Base-by-base conservation (phyloP, 2,113 vertebrate genomes). In the Ciconia stormi region DNA sequence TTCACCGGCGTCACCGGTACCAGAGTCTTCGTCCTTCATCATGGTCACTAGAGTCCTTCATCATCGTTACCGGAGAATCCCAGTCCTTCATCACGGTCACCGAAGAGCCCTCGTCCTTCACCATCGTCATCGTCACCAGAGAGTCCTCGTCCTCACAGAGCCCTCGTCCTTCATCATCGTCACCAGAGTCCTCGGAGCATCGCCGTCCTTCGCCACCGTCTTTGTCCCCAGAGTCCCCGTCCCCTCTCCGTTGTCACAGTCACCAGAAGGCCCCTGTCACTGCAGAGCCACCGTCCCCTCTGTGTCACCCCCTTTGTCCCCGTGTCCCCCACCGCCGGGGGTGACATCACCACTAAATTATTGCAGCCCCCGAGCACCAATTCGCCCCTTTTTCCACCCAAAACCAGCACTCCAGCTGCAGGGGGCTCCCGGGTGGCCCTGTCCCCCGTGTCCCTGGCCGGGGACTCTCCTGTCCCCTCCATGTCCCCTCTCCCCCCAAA, bases 251-350 rank as follows among this genome's bases (percentile, higher is more conserved):
- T 29, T 36, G 34, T 61, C 56, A 29, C 74, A 2, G 40, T n/a
- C 56, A 9, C 47, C 50, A 8, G 30, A 22, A 53, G 61, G 30
- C 18, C 61, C 49, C 32, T 13, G 32, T 29, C 50, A 25, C 42
- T 2, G 15, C 79, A 11, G 42, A 67, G 47, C 56, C 67, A n/a
- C 81, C 12, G 7, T 25, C 18, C 44, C 80, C 11, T 21, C 62
- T 2, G 2, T 26, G 61, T 67, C 62, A 42, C 78, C 34, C 30
- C 36, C 14, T 5, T 2, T 13, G 9, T 22, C 38, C 30, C 53
- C 7, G 2, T 2, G 12, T 34, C 53, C n/a, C n/a, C 65, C 53
- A 1, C 70, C 2, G 6, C 40, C 1, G 34, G 16, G 49, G 70
- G 42, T 55, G 71, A 56, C 67, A 1, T n/a, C 71, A n/a, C 50